Evolutionary conservation across 2,113 vertebrate species (phyloP).

Genomic region (Petroica traversi): DNA sequence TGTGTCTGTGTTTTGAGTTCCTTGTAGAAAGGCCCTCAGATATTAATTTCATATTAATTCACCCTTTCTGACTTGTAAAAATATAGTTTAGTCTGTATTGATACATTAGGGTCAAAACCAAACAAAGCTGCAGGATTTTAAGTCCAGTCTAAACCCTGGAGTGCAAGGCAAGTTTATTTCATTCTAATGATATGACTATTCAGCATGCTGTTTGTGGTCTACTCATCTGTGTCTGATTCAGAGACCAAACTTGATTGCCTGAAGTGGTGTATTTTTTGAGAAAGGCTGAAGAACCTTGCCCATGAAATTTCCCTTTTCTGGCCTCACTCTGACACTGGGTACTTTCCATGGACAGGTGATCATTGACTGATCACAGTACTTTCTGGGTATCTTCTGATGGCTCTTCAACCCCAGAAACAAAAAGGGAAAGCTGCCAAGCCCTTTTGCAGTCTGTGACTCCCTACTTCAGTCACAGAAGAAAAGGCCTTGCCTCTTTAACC

Average conservation of each 20-base stretch:
- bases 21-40: background rate
- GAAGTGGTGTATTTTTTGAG: background rate
- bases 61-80: background rate
- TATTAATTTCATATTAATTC: background rate
- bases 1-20: background rate
- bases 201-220: background rate
- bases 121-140: background rate
- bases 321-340: background rate
- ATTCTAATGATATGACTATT: background rate
- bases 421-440: constrained; percentile 3
- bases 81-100: background rate
- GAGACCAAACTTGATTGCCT: background rate
- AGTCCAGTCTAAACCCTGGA: background rate
- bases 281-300: background rate
- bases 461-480: background rate
- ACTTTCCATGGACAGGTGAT: background rate
- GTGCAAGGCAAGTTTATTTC: background rate
- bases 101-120: background rate
- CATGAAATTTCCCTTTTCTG: background rate
- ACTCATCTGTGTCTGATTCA: background rate
- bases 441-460: background rate
- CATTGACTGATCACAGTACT: background rate
- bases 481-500: background rate
- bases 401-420: background rate
- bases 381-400: background rate